Base-by-base conservation (phyloP, 92 coral and sea anemone genomes). In the Epizoanthus scotinus region DNA sequence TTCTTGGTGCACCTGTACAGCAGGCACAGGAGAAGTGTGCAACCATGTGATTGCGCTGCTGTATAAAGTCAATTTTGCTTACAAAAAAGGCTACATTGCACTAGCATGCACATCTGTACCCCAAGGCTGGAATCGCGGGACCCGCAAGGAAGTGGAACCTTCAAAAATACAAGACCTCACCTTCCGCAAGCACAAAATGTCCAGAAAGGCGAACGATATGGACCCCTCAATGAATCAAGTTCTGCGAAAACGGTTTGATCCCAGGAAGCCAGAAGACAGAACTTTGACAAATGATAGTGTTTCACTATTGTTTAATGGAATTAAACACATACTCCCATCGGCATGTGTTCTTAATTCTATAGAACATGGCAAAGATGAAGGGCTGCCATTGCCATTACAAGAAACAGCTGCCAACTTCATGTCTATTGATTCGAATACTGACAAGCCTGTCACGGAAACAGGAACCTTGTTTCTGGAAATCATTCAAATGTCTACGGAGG, bases 81-180 rank as follows among this genome's bases (percentile, higher is more conserved):
- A 25, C 27, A 77, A 87, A 59, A 87, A 87, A 64, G 66, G 67
- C 19, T 87, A 74, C 69, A 67, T 83, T 40, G 67, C 87, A 20
- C 83, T 88, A 38, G 91, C 85, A 0, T 88, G 91, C 38, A 88
- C 91, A 14, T 78, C 79, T 70, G 59, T 87, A 38, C 86, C 83
- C 31, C 91, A 88, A 79, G 88, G 85, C 5, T 88, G 91, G 91
- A 84, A 84, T 34, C 68, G 60, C 53, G 88, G 88, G 6, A 88
- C 88, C 7, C 68, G 66, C 49, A 88, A 71, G 27, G 85, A 88
- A 13, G 91, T 88, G 8, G 55, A 15, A 5, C 86, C 85, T 61
- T 78, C 79, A 31, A 7, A 70, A 31, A 17, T n/a, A n/a, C n/a
- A n/a, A n/a, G n/a, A n/a, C n/a, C n/a, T n/a, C n/a, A n/a, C n/a